These are phyloP conservation scores for Betta splendens DNA, from an alignment of 2,797 vertebrate genomes.

Conservation along the genomic window DNA sequence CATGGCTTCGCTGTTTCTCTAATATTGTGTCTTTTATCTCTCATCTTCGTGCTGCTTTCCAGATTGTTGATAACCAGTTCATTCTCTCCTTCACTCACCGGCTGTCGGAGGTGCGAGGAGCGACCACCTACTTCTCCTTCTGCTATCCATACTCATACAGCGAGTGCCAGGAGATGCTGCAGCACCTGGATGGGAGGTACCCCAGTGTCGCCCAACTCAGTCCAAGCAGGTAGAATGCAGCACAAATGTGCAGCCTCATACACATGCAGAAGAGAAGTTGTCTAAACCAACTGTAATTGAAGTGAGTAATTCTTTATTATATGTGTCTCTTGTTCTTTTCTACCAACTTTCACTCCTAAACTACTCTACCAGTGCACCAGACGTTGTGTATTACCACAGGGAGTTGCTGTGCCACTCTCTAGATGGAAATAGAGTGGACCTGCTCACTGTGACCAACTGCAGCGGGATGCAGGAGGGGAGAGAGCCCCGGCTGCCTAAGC, in stretches of 20 bases:
- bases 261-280: background rate
- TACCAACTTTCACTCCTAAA: background rate
- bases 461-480: conserved; percentile 90
- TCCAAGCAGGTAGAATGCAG: conserved; percentile 83
- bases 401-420: conserved; percentile 95
- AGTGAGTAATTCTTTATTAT: background rate
- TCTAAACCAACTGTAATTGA: background rate
- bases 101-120: conserved; percentile 87
- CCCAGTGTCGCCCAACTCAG: conserved; percentile 79
- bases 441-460: conserved; percentile 93
- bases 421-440: conserved; percentile 92
- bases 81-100: conserved; percentile 94
- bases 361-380: conserved; percentile 70
- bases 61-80: conserved; percentile 95
- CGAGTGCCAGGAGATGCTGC: conserved; percentile 94
- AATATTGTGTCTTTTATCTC: conserved; percentile 12
- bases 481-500: conserved; percentile 89
- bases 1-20: conserved; percentile 13
- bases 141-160: conserved; percentile 96
- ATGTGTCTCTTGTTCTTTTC: background rate
- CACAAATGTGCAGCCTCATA: background rate
- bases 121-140: conserved; percentile 95
- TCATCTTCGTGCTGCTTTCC: conserved; percentile 25
- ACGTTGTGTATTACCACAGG: conserved; percentile 91
- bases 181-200: conserved; percentile 87